Evolutionary conservation across 1,140 invertebrate species (phyloP).

Genomic region (Paraescarpia echinospica): DNA sequence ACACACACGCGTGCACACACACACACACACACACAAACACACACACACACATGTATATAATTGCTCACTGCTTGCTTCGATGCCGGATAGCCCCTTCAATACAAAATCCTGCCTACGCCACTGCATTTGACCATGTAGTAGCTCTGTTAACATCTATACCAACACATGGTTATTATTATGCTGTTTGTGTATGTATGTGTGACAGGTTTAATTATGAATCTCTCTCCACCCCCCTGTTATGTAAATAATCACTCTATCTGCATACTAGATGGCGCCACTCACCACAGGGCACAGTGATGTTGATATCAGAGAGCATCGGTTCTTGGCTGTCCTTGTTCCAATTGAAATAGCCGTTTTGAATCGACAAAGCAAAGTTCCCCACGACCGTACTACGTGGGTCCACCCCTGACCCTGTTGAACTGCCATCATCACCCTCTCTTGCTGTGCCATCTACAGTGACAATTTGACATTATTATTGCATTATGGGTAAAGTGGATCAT

Average conservation of each 20-base stretch:
- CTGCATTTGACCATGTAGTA: too few relatives aligned
- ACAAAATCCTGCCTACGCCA: too few relatives aligned
- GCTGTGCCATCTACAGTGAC: background rate
- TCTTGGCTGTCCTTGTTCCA: conserved; percentile 21
- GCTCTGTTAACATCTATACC: too few relatives aligned
- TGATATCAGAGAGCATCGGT: background rate
- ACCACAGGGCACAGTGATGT: background rate
- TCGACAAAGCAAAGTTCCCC: conserved; percentile 18
- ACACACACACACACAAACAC: too few relatives aligned
- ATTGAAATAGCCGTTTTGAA: conserved; percentile 13
- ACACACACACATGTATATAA: too few relatives aligned
- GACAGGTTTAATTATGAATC: too few relatives aligned
- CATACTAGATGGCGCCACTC: background rate
- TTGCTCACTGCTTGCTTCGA: too few relatives aligned
- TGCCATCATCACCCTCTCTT: background rate
- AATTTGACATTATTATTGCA: background rate
- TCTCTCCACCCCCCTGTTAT: background rate
- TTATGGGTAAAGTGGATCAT: background rate
- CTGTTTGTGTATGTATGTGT: too few relatives aligned
- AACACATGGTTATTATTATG: too few relatives aligned
- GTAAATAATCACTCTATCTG: background rate
- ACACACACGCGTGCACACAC: too few relatives aligned
- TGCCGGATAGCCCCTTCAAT: too few relatives aligned
- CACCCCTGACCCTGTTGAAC: background rate
- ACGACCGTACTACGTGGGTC: background rate